Evolutionary conservation across 2,888 invertebrate genomes (phyloP).

Genomic region (Helobdella robusta): DNA sequence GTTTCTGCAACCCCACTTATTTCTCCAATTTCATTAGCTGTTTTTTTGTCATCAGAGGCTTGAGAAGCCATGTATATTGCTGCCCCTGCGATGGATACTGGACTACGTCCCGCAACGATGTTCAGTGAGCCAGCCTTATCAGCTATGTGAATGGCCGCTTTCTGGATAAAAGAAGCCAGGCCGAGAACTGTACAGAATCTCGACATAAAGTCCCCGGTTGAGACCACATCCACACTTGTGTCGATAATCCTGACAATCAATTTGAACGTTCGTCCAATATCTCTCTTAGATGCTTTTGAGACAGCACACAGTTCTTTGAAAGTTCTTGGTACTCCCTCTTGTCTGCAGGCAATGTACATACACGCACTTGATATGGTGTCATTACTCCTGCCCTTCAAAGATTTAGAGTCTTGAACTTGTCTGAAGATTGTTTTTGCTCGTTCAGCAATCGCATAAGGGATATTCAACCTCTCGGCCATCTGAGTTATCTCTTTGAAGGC

Average conservation of each 20-base stretch:
- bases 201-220: constrained; percentile 90
- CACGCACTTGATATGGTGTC: constrained; percentile 98
- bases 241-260: constrained; percentile 87
- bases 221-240: constrained; percentile 91
- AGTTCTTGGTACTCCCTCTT: constrained; percentile 94
- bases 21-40: constrained; percentile 94
- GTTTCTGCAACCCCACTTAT: constrained; percentile 97
- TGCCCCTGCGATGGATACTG: constrained; percentile 95
- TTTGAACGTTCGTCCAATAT: constrained; percentile 96
- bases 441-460: constrained; percentile 87
- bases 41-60: constrained; percentile 82
- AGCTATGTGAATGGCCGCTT: constrained; percentile 89
- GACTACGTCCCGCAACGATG: constrained; percentile 91
- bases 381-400: constrained; percentile 85
- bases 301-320: constrained; percentile 99
- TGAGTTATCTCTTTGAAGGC: constrained; percentile 92
- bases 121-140: constrained; percentile 90
- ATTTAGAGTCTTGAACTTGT: constrained; percentile 91
- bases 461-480: constrained; percentile 95
- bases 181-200: constrained; percentile 85
- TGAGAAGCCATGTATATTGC: constrained; percentile 99
- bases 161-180: constrained; percentile 56
- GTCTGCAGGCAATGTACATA: constrained; percentile 93
- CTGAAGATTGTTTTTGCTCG: constrained; percentile 92
- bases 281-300: constrained; percentile 95